Evolutionary conservation across 2,888 invertebrate genomes (phyloP), one percentile per base, ranked within the genome.

Genomic region (Diaperis boleti): DNA sequence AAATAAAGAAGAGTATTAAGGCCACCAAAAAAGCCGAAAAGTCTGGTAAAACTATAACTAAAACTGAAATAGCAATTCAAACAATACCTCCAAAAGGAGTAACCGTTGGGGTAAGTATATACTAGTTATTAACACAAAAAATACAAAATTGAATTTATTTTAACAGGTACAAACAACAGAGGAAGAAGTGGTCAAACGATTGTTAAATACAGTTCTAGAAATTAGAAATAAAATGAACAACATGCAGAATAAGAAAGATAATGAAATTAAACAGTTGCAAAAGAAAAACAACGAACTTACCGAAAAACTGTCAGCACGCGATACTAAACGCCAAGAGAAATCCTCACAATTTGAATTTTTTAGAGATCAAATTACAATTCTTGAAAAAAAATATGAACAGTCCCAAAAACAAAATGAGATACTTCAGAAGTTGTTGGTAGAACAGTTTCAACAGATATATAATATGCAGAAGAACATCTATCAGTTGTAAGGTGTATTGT

Each of bases 141-240:
- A n/a, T n/a, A n/a, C n/a, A n/a, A n/a, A n/a, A n/a, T n/a, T n/a
- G n/a, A n/a, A n/a, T n/a, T n/a, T n/a, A n/a, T n/a, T n/a, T n/a
- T n/a, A n/a, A 4, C n/a, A 59, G 59, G 59, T 60, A n/a, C 59
- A 60, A 52, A 60, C 59, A 4, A 14, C 18, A n/a, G 59, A 60
- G 10, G 52, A 60, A 33, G 29, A 44, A 10, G n/a, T 33, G n/a
- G 33, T 35, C 26, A 42, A 50, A 13, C 44, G 52, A 31, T n/a
- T 61, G 14, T 14, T 47, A 6, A 14, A 6, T 6, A 14, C 61
- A 5, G 33, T 61, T 15, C 7, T 37, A n/a, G 61, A 61, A 3
- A 61, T 61, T 11, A 54, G 20, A 47, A 55, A 45, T 33, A 61
- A 54, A 35, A 15, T 61, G 18, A 55, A 37, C 31, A 61, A 55